phyloP scores from a whole-genome alignment of 2,797 vertebrate genomes.

The Fringilla coelebs region DNA sequence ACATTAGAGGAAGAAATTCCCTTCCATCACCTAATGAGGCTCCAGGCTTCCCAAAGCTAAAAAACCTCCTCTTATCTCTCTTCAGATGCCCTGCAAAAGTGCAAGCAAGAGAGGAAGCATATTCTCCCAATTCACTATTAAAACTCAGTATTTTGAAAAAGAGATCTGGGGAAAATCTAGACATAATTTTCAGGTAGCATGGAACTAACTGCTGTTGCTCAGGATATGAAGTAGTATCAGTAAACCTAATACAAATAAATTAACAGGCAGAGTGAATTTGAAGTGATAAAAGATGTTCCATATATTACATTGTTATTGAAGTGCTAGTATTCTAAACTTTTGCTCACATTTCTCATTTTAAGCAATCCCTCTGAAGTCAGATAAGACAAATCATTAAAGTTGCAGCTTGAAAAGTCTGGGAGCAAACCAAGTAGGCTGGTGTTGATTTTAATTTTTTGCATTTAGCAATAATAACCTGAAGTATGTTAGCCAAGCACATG shows the following conservation, averaged over 20 bases:
- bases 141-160: neutral
- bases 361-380: neutral
- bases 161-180: neutral
- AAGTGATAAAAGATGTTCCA: neutral
- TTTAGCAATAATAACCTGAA: neutral
- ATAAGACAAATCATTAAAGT: neutral
- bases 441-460: neutral
- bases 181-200: neutral
- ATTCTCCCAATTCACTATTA: neutral
- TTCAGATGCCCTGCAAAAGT: neutral
- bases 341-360: neutral
- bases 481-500: neutral
- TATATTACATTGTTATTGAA: neutral
- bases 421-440: neutral
- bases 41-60: neutral
- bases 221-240: neutral
- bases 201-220: neutral
- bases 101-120: neutral
- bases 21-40: neutral
- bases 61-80: fast-evolving
- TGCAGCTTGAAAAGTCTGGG: neutral
- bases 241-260: neutral
- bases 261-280: neutral
- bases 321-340: neutral
- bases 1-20: neutral